phyloP scores from a whole-genome alignment of 2,113 vertebrate genomes.

The Chaenocephalus aceratus region DNA sequence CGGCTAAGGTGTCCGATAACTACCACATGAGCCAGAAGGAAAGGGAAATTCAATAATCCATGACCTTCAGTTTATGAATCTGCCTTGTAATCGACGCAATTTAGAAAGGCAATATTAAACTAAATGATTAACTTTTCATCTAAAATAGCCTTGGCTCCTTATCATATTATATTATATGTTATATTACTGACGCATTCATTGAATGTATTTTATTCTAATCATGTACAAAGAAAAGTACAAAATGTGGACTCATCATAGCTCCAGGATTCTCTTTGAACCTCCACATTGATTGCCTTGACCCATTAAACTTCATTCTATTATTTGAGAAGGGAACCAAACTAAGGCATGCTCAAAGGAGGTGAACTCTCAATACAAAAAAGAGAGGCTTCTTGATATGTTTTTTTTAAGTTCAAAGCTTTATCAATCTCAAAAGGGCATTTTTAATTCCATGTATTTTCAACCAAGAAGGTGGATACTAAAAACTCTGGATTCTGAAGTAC shows the following conservation, averaged over 20 bases:
- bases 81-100: background rate
- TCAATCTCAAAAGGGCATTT: constrained; percentile 97
- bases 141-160: constrained; percentile 44
- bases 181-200: constrained; percentile 32
- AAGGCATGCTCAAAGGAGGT: constrained; percentile 86
- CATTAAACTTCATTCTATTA: constrained; percentile 91
- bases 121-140: constrained; percentile 10
- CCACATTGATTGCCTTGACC: constrained; percentile 93
- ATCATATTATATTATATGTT: constrained; percentile 11
- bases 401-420: constrained; percentile 93
- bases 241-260: constrained; percentile 89
- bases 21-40: background rate
- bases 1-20: background rate
- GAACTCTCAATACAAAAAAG: constrained; percentile 88
- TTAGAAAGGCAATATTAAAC: background rate
- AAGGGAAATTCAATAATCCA: constrained; percentile 2
- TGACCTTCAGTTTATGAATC: background rate
- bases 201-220: constrained; percentile 86
- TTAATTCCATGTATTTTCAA: constrained; percentile 88
- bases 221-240: constrained; percentile 92
- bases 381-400: constrained; percentile 89
- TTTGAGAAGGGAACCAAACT: constrained; percentile 91
- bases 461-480: constrained; percentile 78
- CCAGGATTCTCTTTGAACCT: constrained; percentile 96
- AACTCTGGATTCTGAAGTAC: constrained; percentile 76